Conservation (phyloP, 2,797 vertebrate genomes). For the Lycodopsis pacificus region DNA sequence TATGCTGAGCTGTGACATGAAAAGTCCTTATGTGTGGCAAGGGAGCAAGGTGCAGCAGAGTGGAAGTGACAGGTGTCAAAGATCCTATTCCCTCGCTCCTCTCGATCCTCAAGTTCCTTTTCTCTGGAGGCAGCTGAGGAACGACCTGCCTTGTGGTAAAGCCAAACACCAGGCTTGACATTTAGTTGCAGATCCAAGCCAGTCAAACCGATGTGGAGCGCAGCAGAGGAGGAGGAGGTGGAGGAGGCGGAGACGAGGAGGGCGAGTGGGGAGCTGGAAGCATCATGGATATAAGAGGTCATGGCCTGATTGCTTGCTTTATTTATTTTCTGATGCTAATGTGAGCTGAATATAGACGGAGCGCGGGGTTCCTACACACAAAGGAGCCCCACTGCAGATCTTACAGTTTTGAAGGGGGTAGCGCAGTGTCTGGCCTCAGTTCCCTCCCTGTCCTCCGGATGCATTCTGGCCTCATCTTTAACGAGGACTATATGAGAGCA, state of each 20-base stretch:
- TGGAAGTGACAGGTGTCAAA: slow-evolving; percentile 84
- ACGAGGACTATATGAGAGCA: slow-evolving; percentile 86
- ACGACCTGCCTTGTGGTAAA: slow-evolving; percentile 63
- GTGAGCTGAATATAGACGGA: slow-evolving; percentile 63
- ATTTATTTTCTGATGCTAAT: slow-evolving; percentile 79
- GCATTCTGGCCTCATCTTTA: slow-evolving; percentile 75
- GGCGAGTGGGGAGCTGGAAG: slow-evolving; percentile 6
- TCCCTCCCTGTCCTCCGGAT: slow-evolving; percentile 62
- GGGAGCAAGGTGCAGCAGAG: slow-evolving; percentile 77
- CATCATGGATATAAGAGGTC: slow-evolving; percentile 62
- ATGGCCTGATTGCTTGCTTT: slow-evolving; percentile 69
- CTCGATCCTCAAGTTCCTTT: slow-evolving; percentile 61
- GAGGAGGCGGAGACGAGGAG: slow-evolving; percentile 6
- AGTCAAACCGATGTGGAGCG: slow-evolving; percentile 60
- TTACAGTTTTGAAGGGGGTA: slow-evolving; percentile 39
- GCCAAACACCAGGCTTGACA: slow-evolving; percentile 63
- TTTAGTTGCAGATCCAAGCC: slow-evolving; percentile 65
- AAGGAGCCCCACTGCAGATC: slow-evolving; percentile 52
- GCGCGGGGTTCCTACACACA: slow-evolving; percentile 56
- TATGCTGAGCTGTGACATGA: slow-evolving; percentile 83
- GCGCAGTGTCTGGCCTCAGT: slow-evolving; percentile 54
- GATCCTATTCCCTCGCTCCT: slow-evolving; percentile 75
- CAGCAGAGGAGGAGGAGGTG: slow-evolving; percentile 23
- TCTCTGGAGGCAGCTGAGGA: slow-evolving; percentile 56
- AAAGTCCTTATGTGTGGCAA: slow-evolving; percentile 82